Evolutionary conservation across 2,888 invertebrate species (phyloP), one percentile per base, ranked within the genome.

Genomic region (Matsumyia berberina): DNA sequence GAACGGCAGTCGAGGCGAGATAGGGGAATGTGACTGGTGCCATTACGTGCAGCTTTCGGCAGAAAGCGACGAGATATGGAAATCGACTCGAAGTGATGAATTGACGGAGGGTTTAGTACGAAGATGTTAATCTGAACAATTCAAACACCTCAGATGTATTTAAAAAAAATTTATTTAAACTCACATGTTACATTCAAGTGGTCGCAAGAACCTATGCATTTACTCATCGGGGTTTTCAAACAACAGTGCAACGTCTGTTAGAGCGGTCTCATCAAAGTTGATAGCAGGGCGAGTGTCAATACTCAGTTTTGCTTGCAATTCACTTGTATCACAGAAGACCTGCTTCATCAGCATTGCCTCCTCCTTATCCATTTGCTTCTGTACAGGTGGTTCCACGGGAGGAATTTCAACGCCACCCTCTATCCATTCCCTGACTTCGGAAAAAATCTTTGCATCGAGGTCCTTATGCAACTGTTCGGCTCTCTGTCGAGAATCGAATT

Each of bases 211-310:
- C 12, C 7, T 4, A 33, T 55, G 42, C 3, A 46, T 12, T 0
- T 1, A 12, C 2, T 1, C 35, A 1, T 62, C n/a, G 15, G 37
- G 8, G 4, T 8, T 44, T 24, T 66, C 53, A 46, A 77, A 72
- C 44, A 46, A 66, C 37, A 53, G 2, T 46, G 64, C 64, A 39
- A 72, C 29, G 31, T 70, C 77, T 12, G 64, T 51, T 4, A 81
- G 37, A 51, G 58, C 49, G 29, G 69, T 24, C 17, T 72, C 70
- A 31, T 53, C 66, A 66, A 57, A 58, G 39, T 51, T 58, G 39
- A 51, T 12, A 44, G 57, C 44, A 33, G 73, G 35, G 39, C 53
- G 35, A 37, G 35, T 19, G 0, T 44, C 33, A 42, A 33, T 33
- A 42, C 8, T 12, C 24, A 74, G 8, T 12, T 55, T 39, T 1